Evolutionary conservation across 2,888 invertebrate genomes (phyloP).

Genomic region (Lepidochitona cinerea): DNA sequence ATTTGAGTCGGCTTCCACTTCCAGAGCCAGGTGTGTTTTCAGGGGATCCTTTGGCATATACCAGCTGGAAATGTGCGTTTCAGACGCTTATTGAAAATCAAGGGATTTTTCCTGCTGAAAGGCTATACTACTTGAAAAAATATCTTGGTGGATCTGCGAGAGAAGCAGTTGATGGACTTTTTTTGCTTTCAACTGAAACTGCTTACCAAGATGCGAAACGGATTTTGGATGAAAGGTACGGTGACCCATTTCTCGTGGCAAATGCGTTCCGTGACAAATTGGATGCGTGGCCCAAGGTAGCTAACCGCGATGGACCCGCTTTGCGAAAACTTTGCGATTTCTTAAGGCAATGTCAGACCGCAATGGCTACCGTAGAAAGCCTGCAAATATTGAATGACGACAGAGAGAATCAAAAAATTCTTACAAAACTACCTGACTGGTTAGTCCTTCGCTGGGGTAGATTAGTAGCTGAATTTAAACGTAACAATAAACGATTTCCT

Average conservation of each 20-base stretch:
- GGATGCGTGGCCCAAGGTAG: slow-evolving; percentile 28
- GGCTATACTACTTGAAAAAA: no score
- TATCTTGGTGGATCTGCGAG: no score
- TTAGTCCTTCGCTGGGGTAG: slow-evolving; percentile 19
- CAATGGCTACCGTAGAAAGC: slow-evolving; percentile 18
- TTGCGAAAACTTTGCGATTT: slow-evolving; percentile 21
- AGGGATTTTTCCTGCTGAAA: no score
- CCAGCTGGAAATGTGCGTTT: no score
- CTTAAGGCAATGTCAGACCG: slow-evolving; percentile 20
- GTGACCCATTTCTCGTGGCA: slow-evolving; percentile 30
- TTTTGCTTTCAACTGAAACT: no score
- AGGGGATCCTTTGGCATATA: no score
- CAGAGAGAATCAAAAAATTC: slow-evolving; percentile 21
- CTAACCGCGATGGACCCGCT: slow-evolving; percentile 13
- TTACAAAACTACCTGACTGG: slow-evolving; percentile 25
- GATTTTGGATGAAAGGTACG: slow-evolving; percentile 25
- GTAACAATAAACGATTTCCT: neutral
- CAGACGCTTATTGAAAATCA: no score
- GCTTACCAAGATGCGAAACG: no score
- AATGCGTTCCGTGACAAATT: slow-evolving; percentile 25
- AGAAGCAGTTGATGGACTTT: no score
- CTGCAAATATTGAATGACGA: slow-evolving; percentile 21
- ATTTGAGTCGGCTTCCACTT: no score
- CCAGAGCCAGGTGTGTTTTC: no score
- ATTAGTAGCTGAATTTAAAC: slow-evolving; percentile 6